Base-by-base conservation (phyloP, 2,888 invertebrate species). In the Chloroclystis v-ata region DNA sequence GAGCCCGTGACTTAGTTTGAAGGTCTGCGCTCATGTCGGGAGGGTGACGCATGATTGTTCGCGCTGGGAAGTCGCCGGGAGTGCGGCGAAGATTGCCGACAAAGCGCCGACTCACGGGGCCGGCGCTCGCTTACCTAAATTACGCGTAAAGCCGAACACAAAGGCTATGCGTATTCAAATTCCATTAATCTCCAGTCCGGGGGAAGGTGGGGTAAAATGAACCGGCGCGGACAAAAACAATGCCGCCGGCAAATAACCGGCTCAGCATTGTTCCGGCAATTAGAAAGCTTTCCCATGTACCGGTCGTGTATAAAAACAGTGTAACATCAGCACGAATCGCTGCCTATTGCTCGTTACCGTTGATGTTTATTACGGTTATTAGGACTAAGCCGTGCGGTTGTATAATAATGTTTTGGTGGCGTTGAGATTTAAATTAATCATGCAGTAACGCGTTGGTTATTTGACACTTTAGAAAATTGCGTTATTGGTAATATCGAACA, bases 201-300 rank as follows among this genome's bases (percentile, higher is more conserved):
- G 79, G 80, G 78, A 78, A 78, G 80, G 81, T 79, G 82, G 81
- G 82, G 82, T 80, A 82, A 85, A 85, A 84, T 85, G 84, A 87
- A 84, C 86, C 84, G 76, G 82, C 78, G 71, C 79, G 85, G 86
- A 85, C 86, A 85, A 87, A 87, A 87, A 87, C 86, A 87, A 87
- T 86, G 86, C 84, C 85, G 81, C 77, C 78, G 83, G 86, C 86
- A 81, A 83, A 87, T 85, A 86, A 85, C 86, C 84, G 80, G 86
- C 83, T 85, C 85, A 82, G 85, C 85, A 86, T 87, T 88, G 87
- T 87, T 86, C 84, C 86, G 85, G 84, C 88, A 88, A 87, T 87
- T 87, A 88, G 88, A 87, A 86, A 87, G 88, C 85, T 87, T 88
- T 88, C 84, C 86, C 86, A 83, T 86, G 86, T 86, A 86, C 82